A percentile compares a stretch with the other conserved stretches of the same genome.
These are phyloP conservation scores for Choreutis nemorana DNA, from an alignment of 2,888 invertebrate species.

Conservation along the genomic window DNA sequence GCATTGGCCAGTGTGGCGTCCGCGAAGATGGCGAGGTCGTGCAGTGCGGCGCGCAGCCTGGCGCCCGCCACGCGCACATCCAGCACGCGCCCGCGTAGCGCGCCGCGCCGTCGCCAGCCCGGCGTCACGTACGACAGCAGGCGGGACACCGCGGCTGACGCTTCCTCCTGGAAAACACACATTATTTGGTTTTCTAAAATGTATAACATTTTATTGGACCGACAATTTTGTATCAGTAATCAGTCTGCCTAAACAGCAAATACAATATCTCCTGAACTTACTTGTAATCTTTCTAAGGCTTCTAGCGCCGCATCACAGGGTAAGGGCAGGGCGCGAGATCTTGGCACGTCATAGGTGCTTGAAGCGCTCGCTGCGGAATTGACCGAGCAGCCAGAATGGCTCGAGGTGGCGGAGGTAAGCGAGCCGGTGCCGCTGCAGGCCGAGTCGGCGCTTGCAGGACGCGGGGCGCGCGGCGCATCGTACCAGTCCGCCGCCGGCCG, in stretches of 20 bases:
- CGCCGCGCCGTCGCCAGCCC: conserved; percentile 83
- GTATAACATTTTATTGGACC: too few species aligned
- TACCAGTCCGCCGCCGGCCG: conserved; percentile 48
- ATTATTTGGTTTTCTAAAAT: too few species aligned
- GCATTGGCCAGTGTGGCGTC: conserved; percentile 90
- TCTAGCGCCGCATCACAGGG: conserved; percentile 60
- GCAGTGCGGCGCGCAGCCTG: conserved; percentile 79
- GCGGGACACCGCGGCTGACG: conserved; percentile 79
- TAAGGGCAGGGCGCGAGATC: conserved; percentile 49
- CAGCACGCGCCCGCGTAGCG: conserved; percentile 79
- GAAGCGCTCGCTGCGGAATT: conserved; percentile 52
- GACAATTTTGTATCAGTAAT: too few species aligned
- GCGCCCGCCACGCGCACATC: conserved; percentile 85
- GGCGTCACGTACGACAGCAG: conserved; percentile 78
- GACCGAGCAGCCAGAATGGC: conserved; percentile 51
- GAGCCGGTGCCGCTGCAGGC: conserved; percentile 62
- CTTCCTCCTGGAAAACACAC: conserved; percentile 72
- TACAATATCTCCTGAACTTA: conserved; percentile 40
- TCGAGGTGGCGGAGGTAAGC: conserved; percentile 55
- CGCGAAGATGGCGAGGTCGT: conserved; percentile 88
- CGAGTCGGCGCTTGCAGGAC: conserved; percentile 66
- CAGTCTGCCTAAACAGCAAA: too few species aligned
- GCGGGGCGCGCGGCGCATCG: conserved; percentile 54
- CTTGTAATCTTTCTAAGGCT: conserved; percentile 56
- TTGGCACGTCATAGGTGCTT: conserved; percentile 57